phyloP scores from a whole-genome alignment of 2,797 vertebrate species.

The Microcaecilia unicolor region DNA sequence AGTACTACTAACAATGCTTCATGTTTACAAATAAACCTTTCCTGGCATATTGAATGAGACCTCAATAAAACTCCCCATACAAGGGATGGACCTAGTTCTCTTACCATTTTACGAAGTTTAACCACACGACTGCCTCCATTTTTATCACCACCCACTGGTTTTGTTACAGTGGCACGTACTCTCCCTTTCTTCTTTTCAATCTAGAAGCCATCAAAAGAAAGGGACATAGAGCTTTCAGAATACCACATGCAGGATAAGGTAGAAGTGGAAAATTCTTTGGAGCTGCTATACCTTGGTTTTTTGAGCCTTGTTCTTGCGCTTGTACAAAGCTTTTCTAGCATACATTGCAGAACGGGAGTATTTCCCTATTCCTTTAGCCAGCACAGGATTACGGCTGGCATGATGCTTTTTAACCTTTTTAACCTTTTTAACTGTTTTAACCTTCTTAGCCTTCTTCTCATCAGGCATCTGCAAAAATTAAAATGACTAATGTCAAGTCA shows the following conservation, averaged over 20 bases:
- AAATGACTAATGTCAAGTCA: no score
- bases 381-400: slow-evolving; percentile 82
- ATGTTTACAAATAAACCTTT: no score
- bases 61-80: no score
- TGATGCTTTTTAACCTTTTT: slow-evolving; percentile 71
- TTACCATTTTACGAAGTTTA: slow-evolving; percentile 90
- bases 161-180: slow-evolving; percentile 63
- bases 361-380: slow-evolving; percentile 86
- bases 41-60: no score
- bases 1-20: no score
- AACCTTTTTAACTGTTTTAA: no score
- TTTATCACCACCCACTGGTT: slow-evolving; percentile 92
- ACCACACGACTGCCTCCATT: slow-evolving; percentile 89
- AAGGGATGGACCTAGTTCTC: no score
- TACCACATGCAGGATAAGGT: background rate
- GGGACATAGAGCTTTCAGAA: no score
- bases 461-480: no score
- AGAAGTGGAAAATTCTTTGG: no score
- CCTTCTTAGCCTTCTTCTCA: no score
- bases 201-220: slow-evolving; percentile 27
- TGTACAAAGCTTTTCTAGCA: slow-evolving; percentile 83
- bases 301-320: slow-evolving; percentile 77
- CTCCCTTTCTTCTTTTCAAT: slow-evolving; percentile 77
- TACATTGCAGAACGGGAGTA: slow-evolving; percentile 89
- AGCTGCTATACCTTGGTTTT: slow-evolving; percentile 64